phyloP scores from a whole-genome alignment of 2,797 vertebrate genomes.

The Mastacembelus armatus region DNA sequence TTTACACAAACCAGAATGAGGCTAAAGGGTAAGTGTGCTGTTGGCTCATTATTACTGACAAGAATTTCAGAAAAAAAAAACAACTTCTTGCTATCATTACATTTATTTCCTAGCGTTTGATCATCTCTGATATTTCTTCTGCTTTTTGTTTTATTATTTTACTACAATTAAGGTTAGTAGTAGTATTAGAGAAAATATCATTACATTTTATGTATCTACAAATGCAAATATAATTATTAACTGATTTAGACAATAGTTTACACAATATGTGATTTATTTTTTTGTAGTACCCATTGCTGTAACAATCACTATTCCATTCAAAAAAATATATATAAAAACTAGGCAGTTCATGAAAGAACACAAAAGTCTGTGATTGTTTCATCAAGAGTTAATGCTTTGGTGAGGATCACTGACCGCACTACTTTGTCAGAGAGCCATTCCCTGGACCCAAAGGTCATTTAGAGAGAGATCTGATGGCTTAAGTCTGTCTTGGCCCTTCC shows the following conservation, averaged over 20 bases:
- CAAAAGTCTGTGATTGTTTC: constrained; percentile 44
- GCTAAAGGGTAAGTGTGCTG: not conserved
- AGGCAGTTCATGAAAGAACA: constrained; percentile 36
- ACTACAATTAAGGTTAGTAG: too few relatives aligned
- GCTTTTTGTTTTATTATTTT: not conserved
- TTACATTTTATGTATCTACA: too few relatives aligned
- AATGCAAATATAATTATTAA: too few relatives aligned
- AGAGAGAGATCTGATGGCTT: constrained; percentile 73
- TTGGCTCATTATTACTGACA: not conserved
- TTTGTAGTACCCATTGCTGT: constrained; percentile 6
- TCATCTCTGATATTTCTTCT: not conserved
- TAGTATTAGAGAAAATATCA: too few relatives aligned
- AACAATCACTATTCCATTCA: not conserved
- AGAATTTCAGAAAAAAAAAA: too few relatives aligned
- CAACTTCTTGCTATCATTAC: not conserved
- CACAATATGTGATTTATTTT: not conserved
- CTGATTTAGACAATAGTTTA: too few relatives aligned
- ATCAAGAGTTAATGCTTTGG: constrained; percentile 57
- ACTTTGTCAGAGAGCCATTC: constrained; percentile 52
- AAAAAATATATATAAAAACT: constrained; percentile 23
- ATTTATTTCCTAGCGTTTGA: not conserved
- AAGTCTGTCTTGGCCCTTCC: constrained; percentile 57
- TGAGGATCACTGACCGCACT: constrained; percentile 64
- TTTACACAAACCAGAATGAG: not conserved
- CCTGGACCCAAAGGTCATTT: constrained; percentile 66